These are phyloP conservation scores for Phengaris arion DNA, from an alignment of 2,888 invertebrate genomes.

Conservation along the genomic window DNA sequence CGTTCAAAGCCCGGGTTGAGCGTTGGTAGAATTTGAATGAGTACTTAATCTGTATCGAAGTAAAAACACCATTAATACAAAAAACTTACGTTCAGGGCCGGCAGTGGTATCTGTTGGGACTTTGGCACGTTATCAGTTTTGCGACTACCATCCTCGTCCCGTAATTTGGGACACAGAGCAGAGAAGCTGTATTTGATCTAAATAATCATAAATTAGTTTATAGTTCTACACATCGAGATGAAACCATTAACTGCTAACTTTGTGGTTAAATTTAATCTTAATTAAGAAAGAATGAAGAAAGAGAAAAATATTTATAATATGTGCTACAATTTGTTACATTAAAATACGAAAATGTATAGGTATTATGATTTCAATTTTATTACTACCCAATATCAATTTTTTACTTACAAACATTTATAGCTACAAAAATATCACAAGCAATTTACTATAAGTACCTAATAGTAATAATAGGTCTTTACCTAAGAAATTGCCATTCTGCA, in stretches of 20 bases:
- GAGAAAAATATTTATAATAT: not conserved
- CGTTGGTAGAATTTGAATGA: constrained; percentile 83
- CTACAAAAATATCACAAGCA: too few species aligned
- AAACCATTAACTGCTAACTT: not conserved
- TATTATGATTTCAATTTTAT: too few species aligned
- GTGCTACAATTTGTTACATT: not conserved
- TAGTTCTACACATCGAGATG: not conserved
- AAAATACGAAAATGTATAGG: not conserved
- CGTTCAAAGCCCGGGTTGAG: constrained; percentile 78
- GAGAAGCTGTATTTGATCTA: constrained; percentile 89
- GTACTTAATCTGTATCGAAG: constrained; percentile 81
- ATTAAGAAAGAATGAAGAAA: not conserved
- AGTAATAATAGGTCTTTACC: too few species aligned
- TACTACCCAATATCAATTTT: too few species aligned
- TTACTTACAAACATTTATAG: too few species aligned
- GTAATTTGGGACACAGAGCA: constrained; percentile 83
- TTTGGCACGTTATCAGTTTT: constrained; percentile 75
- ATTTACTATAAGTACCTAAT: too few species aligned
- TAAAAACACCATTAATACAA: constrained; percentile 43
- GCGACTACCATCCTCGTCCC: constrained; percentile 81
- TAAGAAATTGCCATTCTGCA: too few species aligned
- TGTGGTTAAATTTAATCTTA: not conserved
- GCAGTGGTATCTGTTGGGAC: constrained; percentile 84
- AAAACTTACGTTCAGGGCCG: constrained; percentile 86
- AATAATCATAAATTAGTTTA: constrained; percentile 44